Evolutionary conservation across 2,888 invertebrate genomes (phyloP).

Genomic region (Bellardia pandia): DNA sequence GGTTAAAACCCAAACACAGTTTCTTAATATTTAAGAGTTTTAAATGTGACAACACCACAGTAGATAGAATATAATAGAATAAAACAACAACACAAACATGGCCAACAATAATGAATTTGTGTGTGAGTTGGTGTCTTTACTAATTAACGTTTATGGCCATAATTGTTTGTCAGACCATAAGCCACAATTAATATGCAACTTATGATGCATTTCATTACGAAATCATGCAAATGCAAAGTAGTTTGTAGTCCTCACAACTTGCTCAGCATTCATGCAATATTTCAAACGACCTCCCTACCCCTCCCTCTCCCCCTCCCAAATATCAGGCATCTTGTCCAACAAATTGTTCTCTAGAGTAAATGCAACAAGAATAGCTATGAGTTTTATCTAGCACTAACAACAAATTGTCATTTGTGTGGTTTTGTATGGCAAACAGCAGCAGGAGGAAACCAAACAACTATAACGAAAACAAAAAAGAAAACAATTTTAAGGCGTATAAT

Average conservation of each 20-base stretch:
- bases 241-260: background rate
- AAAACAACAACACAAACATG: background rate
- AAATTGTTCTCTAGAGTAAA: background rate
- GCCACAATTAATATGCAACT: constrained; percentile 65
- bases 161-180: constrained; percentile 66
- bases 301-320: no score
- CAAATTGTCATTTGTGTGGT: constrained; percentile 12
- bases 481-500: background rate
- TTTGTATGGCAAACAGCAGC: background rate
- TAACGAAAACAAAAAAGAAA: background rate
- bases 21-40: constrained; percentile 1
- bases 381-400: background rate
- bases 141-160: constrained; percentile 57
- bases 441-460: no score
- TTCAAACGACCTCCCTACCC: no score
- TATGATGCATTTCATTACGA: constrained; percentile 22
- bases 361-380: background rate
- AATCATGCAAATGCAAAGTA: constrained; percentile 7
- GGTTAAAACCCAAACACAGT: constrained; percentile 1
- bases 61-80: background rate
- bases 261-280: no score
- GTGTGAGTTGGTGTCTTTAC: background rate
- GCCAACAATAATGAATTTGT: constrained; percentile 1
- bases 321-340: background rate
- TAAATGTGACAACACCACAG: background rate